phyloP scores from a whole-genome alignment of 2,888 invertebrate genomes.

The Epistrophella euchroma region DNA sequence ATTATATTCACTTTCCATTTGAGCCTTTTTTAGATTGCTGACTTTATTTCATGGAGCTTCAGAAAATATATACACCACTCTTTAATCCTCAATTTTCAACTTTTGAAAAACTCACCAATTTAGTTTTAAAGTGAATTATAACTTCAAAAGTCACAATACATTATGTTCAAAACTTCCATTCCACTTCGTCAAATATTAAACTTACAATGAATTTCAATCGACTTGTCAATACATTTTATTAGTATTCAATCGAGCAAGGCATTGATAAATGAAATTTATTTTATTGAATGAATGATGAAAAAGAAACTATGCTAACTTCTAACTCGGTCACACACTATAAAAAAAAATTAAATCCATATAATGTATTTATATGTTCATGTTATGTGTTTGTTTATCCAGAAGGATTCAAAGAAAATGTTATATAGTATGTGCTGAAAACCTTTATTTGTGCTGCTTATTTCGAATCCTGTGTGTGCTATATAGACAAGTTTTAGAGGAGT shows the following conservation, averaged over 20 bases:
- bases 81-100: too few relatives aligned
- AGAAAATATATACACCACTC: too few relatives aligned
- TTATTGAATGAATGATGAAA: slow-evolving; percentile 20
- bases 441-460: slow-evolving; percentile 4
- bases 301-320: slow-evolving; percentile 6
- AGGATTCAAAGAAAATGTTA: slow-evolving; percentile 6
- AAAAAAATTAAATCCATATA: slow-evolving; percentile 7
- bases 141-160: background rate
- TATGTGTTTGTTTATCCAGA: background rate
- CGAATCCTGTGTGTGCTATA: background rate
- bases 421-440: slow-evolving; percentile 1
- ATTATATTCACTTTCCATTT: too few relatives aligned
- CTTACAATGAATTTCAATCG: slow-evolving; percentile 25
- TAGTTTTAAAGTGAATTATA: too few relatives aligned
- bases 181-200: slow-evolving; percentile 31
- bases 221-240: slow-evolving; percentile 29
- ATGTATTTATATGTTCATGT: background rate
- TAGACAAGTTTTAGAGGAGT: background rate
- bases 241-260: slow-evolving; percentile 35
- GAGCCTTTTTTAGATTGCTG: too few relatives aligned
- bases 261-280: slow-evolving; percentile 50
- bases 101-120: too few relatives aligned
- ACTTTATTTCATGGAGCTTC: too few relatives aligned
- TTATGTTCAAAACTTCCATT: slow-evolving; percentile 4
- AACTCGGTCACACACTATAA: slow-evolving; percentile 11